phyloP scores from a whole-genome alignment of 1,140 invertebrate genomes.

The Meteorus sp. region DNA sequence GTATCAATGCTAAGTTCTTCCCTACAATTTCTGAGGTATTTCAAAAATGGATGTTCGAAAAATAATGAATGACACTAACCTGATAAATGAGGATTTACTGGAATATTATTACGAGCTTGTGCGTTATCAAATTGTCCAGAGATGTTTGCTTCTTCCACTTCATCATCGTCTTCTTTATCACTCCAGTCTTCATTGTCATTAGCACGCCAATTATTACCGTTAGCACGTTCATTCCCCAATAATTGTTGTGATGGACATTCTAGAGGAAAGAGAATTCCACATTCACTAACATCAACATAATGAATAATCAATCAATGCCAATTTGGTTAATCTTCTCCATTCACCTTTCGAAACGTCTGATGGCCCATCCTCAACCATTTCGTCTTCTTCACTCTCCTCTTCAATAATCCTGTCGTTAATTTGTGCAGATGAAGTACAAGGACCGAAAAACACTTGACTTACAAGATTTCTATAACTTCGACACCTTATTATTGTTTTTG shows the following conservation, averaged over 20 bases:
- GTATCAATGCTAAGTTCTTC: no score
- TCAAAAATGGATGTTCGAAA: no score
- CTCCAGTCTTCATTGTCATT: conserved; percentile 22
- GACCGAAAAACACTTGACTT: conserved; percentile 13
- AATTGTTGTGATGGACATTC: neutral
- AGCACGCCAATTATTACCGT: conserved; percentile 15
- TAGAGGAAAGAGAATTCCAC: neutral
- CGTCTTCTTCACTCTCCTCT: conserved; percentile 29
- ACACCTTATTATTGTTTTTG: conserved; percentile 21
- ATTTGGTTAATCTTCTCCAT: conserved; percentile 5
- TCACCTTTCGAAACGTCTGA: conserved; percentile 21
- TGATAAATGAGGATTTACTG: no score
- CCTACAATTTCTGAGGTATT: no score
- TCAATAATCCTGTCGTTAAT: conserved; percentile 24
- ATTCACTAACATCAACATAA: neutral
- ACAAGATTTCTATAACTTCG: conserved; percentile 27
- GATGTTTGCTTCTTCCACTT: conserved; percentile 21
- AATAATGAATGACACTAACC: no score
- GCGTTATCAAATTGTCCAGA: neutral
- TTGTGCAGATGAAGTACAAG: conserved; percentile 11
- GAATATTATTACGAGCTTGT: neutral
- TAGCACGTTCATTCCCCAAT: conserved; percentile 14
- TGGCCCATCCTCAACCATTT: conserved; percentile 25
- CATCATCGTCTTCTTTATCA: conserved; percentile 31
- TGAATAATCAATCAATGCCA: neutral